Percentiles rank a stretch among this genome's conserved stretches.
phyloP scores from a whole-genome alignment of 2,888 invertebrate genomes.

The Ectropis crepuscularia region DNA sequence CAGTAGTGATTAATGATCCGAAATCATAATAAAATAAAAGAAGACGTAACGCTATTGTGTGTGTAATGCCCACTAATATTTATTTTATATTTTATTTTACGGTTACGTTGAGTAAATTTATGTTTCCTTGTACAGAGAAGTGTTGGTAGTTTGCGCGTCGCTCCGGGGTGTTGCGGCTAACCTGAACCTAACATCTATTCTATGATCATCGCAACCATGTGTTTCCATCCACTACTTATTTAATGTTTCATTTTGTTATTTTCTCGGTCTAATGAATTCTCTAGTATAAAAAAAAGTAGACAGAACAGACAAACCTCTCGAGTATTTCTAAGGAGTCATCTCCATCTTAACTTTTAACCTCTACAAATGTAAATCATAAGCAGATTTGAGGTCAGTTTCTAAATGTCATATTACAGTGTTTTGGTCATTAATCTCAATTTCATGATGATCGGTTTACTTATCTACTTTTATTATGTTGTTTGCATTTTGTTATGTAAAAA shows the following conservation, averaged over 20 bases:
- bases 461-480: conserved; percentile 6
- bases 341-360: background rate
- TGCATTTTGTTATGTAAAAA: conserved; percentile 20
- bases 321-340: conserved; percentile 2
- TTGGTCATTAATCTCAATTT: conserved; percentile 14
- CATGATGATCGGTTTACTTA: conserved; percentile 8
- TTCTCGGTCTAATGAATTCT: background rate
- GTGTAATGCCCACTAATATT: too few relatives aligned
- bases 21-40: too few relatives aligned
- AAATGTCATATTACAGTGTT: conserved; percentile 19
- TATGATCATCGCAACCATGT: conserved; percentile 8
- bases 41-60: background rate
- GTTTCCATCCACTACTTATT: background rate
- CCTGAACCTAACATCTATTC: conserved; percentile 53
- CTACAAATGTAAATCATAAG: background rate
- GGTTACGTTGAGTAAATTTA: conserved; percentile 32
- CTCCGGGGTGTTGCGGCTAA: conserved; percentile 40
- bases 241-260: background rate
- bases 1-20: too few relatives aligned
- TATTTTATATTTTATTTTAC: too few relatives aligned
- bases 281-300: too few relatives aligned
- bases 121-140: conserved; percentile 39
- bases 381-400: conserved; percentile 11
- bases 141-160: conserved; percentile 29
- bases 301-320: background rate